Evolutionary conservation across 1,140 invertebrate species (phyloP).

Genomic region (Melanaphis sacchari): DNA sequence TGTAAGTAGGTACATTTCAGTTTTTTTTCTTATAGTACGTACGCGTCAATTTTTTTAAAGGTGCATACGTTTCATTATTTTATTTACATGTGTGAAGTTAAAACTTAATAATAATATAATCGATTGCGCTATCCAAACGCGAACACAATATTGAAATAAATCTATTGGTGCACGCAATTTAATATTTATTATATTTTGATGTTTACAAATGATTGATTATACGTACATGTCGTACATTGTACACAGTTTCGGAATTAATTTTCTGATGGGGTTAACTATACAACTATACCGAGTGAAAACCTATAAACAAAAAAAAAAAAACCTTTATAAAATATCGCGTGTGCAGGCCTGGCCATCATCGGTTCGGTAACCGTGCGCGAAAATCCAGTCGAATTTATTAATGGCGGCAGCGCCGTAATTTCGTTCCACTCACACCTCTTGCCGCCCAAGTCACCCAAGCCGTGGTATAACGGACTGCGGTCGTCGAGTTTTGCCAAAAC

Average conservation of each 20-base stretch:
- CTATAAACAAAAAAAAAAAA: not conserved
- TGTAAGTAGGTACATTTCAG: no score
- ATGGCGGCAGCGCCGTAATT: not conserved
- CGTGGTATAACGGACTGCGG: not conserved
- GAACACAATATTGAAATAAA: not conserved
- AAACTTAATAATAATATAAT: not conserved
- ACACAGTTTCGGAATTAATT: not conserved
- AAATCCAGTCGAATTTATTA: constrained; percentile 10
- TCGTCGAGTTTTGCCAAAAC: constrained; percentile 35
- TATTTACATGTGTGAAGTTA: not conserved
- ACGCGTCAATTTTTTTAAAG: not conserved
- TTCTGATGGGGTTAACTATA: not conserved
- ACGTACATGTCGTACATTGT: not conserved
- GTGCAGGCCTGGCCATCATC: not conserved
- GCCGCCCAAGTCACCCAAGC: not conserved
- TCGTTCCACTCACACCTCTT: not conserved
- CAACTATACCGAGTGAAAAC: not conserved
- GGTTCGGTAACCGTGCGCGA: not conserved
- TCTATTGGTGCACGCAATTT: not conserved
- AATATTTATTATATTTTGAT: not conserved
- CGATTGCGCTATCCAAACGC: not conserved
- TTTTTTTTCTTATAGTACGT: not conserved
- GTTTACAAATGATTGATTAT: no score
- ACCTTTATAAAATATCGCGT: not conserved
- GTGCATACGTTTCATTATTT: not conserved